These are phyloP conservation scores for Casuarius casuarius DNA, from an alignment of 2,113 vertebrate genomes.

Conservation along the genomic window DNA sequence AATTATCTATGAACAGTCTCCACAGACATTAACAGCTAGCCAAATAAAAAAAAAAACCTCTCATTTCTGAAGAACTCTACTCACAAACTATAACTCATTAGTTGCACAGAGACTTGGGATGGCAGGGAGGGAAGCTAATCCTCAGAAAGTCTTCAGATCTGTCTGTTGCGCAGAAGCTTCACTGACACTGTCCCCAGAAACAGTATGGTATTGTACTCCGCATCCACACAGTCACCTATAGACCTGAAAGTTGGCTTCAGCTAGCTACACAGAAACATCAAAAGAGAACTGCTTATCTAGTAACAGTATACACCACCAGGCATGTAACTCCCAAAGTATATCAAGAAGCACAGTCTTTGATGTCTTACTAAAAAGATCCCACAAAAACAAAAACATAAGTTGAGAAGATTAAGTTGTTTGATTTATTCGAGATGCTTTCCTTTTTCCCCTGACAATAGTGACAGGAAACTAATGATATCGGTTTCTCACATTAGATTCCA, in stretches of 20 bases:
- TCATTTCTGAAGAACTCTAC: neutral
- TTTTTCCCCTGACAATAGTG: neutral
- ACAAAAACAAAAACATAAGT: neutral
- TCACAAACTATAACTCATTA: neutral
- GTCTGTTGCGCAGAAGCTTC: neutral
- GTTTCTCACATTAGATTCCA: neutral
- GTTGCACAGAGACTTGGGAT: neutral
- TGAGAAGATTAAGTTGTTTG: slow-evolving; percentile 25
- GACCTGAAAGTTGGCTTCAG: neutral
- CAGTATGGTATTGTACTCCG: neutral
- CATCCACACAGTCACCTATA: neutral
- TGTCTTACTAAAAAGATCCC: neutral
- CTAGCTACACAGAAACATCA: neutral
- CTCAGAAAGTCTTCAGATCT: neutral
- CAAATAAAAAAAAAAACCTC: neutral
- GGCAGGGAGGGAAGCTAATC: neutral
- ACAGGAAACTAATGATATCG: neutral
- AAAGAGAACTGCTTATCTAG: neutral
- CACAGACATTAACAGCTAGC: neutral
- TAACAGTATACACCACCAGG: neutral
- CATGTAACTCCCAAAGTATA: neutral
- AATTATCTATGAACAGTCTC: neutral
- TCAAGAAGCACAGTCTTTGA: slow-evolving; percentile 13
- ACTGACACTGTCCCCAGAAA: neutral
- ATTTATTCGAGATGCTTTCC: neutral